These are phyloP conservation scores for Choloepus didactylus DNA, from an alignment of 2,797 vertebrate genomes.

Conservation along the genomic window DNA sequence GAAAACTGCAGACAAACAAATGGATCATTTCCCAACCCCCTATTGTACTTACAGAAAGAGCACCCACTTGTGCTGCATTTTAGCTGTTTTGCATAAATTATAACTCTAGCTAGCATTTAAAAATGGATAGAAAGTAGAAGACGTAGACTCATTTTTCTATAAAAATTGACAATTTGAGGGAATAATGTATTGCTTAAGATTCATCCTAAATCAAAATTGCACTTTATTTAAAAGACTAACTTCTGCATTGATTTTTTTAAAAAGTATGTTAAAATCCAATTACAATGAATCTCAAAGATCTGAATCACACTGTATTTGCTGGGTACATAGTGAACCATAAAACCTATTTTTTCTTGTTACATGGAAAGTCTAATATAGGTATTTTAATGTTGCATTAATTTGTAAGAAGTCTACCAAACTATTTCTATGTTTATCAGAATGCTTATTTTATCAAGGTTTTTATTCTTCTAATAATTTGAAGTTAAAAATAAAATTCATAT, in stretches of 20 bases:
- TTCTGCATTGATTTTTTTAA: background rate
- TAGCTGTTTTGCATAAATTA: background rate
- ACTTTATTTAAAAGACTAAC: background rate
- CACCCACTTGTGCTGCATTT: background rate
- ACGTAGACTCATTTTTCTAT: background rate
- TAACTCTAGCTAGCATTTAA: background rate
- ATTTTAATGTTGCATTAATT: background rate
- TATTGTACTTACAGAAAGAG: background rate
- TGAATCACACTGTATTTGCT: background rate
- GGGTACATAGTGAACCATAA: background rate
- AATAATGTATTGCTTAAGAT: background rate
- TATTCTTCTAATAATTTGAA: background rate
- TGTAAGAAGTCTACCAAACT: background rate
- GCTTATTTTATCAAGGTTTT: background rate
- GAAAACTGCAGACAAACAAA: background rate
- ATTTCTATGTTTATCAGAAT: background rate
- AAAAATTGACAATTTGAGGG: background rate
- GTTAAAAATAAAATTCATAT: constrained; percentile 1
- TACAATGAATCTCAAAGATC: constrained; percentile 25
- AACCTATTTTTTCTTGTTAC: background rate
- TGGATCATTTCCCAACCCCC: no score
- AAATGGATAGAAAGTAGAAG: background rate
- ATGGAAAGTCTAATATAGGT: background rate
- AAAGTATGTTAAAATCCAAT: background rate
- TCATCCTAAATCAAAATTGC: background rate